A percentile compares a stretch with the other conserved stretches of the same genome.
Conservation (phyloP, 2,113 vertebrate genomes). For the Passer domesticus region DNA sequence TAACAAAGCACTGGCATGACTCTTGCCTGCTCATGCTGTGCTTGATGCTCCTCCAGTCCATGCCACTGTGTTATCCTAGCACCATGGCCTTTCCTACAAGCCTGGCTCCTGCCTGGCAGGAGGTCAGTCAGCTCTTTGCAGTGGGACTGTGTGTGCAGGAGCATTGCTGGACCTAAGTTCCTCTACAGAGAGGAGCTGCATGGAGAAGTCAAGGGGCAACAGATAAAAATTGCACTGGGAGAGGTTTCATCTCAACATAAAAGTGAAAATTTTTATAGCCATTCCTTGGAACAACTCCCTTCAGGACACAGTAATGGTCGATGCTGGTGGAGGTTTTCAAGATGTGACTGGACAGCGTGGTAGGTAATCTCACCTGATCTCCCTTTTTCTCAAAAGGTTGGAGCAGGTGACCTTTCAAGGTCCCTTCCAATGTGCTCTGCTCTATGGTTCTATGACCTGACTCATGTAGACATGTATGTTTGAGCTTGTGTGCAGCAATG, state of each 20-base stretch:
- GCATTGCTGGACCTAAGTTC: not conserved
- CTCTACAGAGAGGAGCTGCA: not conserved
- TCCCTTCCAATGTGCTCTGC: not conserved
- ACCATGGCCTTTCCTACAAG: not conserved
- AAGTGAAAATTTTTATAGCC: not conserved
- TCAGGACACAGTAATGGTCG: not conserved
- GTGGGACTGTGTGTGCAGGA: not conserved
- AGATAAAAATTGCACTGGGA: not conserved
- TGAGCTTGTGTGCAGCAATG: fast-evolving
- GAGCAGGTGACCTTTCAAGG: not conserved
- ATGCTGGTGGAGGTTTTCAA: fast-evolving
- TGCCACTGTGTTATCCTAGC: not conserved
- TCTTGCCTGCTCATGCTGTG: not conserved
- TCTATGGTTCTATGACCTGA: fast-evolving
- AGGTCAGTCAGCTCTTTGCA: fast-evolving
- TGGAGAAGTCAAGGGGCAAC: not conserved
- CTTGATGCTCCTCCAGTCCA: not conserved
- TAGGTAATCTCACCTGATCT: not conserved
- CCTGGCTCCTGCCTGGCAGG: not conserved
- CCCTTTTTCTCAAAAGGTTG: not conserved
- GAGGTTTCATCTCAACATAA: not conserved
- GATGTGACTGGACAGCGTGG: not conserved
- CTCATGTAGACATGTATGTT: fast-evolving
- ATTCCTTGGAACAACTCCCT: not conserved
- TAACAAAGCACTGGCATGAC: fast-evolving